Percentiles rank a stretch among this genome's conserved stretches.
phyloP scores from a whole-genome alignment of 1,140 invertebrate genomes.

The Drosophila biarmipes region DNA sequence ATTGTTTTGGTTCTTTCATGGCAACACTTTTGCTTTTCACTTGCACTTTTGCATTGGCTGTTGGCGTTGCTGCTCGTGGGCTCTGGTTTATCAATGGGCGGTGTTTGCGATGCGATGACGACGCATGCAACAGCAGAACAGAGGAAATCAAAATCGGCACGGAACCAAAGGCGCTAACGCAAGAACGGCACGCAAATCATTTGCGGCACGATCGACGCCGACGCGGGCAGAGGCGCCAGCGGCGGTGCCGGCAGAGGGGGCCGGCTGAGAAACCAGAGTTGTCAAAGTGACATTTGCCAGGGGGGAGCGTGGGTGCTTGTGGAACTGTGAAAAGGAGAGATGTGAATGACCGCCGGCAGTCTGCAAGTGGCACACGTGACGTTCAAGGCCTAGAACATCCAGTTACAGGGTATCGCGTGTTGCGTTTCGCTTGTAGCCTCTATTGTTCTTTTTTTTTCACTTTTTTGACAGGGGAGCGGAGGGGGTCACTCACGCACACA shows the following conservation, averaged over 20 bases:
- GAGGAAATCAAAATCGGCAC: slow-evolving; percentile 66
- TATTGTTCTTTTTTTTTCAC: slow-evolving; percentile 12
- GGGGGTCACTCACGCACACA: slow-evolving; percentile 11
- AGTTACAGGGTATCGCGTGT: slow-evolving; percentile 47
- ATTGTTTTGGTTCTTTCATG: slow-evolving; percentile 36
- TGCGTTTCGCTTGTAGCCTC: slow-evolving; percentile 36
- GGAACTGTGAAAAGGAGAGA: not conserved
- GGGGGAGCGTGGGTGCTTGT: not conserved
- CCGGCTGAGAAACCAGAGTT: slow-evolving; percentile 27
- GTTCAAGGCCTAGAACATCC: slow-evolving; percentile 12
- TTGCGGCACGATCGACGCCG: slow-evolving; percentile 51
- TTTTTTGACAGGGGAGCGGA: not conserved
- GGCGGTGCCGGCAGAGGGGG: slow-evolving; percentile 15
- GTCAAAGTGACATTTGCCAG: slow-evolving; percentile 68
- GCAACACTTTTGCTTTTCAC: slow-evolving; percentile 73
- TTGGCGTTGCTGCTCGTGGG: slow-evolving; percentile 39
- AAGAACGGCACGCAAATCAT: slow-evolving; percentile 77
- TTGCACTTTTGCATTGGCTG: slow-evolving; percentile 54
- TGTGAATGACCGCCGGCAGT: slow-evolving; percentile 65
- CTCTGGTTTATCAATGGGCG: slow-evolving; percentile 47
- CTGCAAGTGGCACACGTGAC: slow-evolving; percentile 62
- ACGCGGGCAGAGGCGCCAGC: slow-evolving; percentile 23
- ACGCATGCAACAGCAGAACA: slow-evolving; percentile 81
- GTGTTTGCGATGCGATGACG: slow-evolving; percentile 53
- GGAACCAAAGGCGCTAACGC: slow-evolving; percentile 62